phyloP scores from a whole-genome alignment of 1,140 invertebrate genomes.

The Archivesica marissinica region DNA sequence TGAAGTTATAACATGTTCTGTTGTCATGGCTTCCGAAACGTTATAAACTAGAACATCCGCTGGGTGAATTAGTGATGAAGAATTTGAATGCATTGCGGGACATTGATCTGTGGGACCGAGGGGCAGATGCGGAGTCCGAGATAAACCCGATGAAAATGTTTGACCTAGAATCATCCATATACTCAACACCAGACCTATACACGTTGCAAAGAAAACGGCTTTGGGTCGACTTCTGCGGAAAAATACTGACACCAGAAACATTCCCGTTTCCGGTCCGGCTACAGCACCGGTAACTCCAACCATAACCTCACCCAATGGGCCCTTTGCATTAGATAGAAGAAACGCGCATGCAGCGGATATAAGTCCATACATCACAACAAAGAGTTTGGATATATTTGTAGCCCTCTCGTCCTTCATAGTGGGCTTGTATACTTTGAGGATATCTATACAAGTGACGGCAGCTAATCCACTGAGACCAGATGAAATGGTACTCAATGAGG shows the following conservation, averaged over 20 bases:
- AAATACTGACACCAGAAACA: slow-evolving; percentile 36
- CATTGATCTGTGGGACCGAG: slow-evolving; percentile 46
- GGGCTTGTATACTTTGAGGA: slow-evolving; percentile 15
- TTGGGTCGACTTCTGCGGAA: slow-evolving; percentile 23
- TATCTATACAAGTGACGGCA: slow-evolving; percentile 34
- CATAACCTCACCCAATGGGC: slow-evolving; percentile 50
- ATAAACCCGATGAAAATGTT: slow-evolving; percentile 16
- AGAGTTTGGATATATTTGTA: slow-evolving; percentile 36
- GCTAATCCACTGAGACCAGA: slow-evolving; percentile 45
- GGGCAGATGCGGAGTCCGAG: slow-evolving; percentile 34
- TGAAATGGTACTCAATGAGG: slow-evolving; percentile 40
- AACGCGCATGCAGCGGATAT: slow-evolving; percentile 41
- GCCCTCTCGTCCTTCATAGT: slow-evolving; percentile 11
- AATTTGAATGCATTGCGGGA: not conserved
- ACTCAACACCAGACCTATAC: not conserved
- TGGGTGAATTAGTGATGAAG: not conserved
- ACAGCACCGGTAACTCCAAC: slow-evolving; percentile 36
- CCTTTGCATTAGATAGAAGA: slow-evolving; percentile 39
- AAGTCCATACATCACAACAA: slow-evolving; percentile 42
- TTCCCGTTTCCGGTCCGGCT: slow-evolving; percentile 29
- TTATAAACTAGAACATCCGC: too few species aligned
- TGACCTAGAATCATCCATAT: slow-evolving; percentile 44
- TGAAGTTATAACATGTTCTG: not conserved
- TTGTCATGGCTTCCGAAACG: not conserved
- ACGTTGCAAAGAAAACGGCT: not conserved